A percentile compares a stretch with the other conserved stretches of the same genome.
These are phyloP conservation scores for Scatophagus argus DNA, from an alignment of 2,113 vertebrate species.

Conservation along the genomic window DNA sequence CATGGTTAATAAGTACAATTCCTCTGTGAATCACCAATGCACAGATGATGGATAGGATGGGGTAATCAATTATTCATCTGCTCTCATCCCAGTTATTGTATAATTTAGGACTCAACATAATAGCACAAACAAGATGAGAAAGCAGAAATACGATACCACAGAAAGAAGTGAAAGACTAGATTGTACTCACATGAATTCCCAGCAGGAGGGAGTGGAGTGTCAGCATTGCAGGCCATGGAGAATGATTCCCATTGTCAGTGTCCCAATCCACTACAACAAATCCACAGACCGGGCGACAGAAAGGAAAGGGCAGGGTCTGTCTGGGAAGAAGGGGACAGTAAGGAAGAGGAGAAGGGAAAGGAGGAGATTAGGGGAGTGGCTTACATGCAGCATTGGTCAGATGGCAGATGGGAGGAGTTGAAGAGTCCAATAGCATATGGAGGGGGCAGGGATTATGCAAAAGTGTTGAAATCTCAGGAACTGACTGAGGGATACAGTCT, in stretches of 20 bases:
- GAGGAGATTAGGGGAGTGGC: constrained; percentile 56
- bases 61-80: constrained; percentile 77
- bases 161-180: constrained; percentile 31
- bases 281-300: constrained; percentile 60
- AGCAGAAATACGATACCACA: constrained; percentile 39
- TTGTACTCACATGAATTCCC: constrained; percentile 81
- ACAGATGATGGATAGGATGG: constrained; percentile 56
- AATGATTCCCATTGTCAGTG: constrained; percentile 70
- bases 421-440: constrained; percentile 60
- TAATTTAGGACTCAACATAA: constrained; percentile 39
- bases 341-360: constrained; percentile 68
- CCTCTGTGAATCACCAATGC: constrained; percentile 26
- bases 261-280: constrained; percentile 59
- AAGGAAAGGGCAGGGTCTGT: constrained; percentile 80
- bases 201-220: constrained; percentile 60
- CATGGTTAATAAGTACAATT: neutral
- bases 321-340: constrained; percentile 70
- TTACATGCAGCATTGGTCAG: constrained; percentile 62
- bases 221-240: constrained; percentile 66
- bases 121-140: constrained; percentile 49
- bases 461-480: constrained; percentile 55
- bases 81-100: constrained; percentile 41
- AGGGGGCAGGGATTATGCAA: constrained; percentile 64
- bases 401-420: constrained; percentile 58
- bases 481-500: constrained; percentile 44